A percentile compares a stretch with the other conserved stretches of the same genome.
These are phyloP conservation scores for Bhutanitis thaidina DNA, from an alignment of 2,888 invertebrate species.

Conservation along the genomic window DNA sequence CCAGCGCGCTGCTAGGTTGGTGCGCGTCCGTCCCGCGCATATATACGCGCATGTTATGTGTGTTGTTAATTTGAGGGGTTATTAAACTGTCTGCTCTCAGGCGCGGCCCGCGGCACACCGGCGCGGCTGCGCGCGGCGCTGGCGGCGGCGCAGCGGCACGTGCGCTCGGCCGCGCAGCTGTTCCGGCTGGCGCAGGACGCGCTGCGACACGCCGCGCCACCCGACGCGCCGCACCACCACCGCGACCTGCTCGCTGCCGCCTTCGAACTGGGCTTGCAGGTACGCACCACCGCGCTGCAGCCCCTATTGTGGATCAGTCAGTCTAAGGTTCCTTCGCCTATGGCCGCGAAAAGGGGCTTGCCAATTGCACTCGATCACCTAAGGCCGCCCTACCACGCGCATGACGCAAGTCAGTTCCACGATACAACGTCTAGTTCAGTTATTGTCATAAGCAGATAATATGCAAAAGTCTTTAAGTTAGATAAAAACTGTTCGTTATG, in stretches of 20 bases:
- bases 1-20: conserved; percentile 33
- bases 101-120: conserved; percentile 81
- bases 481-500: too few species aligned
- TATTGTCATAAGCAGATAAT: too few species aligned
- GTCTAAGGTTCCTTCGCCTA: too few species aligned
- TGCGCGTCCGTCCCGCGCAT: conserved; percentile 14
- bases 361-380: too few species aligned
- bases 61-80: too few species aligned
- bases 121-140: conserved; percentile 85
- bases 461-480: too few species aligned
- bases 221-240: conserved; percentile 87
- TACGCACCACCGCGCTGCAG: conserved; percentile 21
- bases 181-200: conserved; percentile 93
- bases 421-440: too few species aligned
- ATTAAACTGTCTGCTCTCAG: conserved; percentile 28
- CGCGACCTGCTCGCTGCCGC: conserved; percentile 88
- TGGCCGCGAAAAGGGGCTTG: too few species aligned
- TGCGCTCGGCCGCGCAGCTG: conserved; percentile 90
- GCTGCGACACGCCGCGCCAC: conserved; percentile 88
- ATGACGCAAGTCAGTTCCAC: too few species aligned
- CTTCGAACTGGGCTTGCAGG: conserved; percentile 89
- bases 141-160: conserved; percentile 89
- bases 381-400: too few species aligned
- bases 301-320: too few species aligned
- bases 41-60: too few species aligned